These are phyloP conservation scores for Campylomormyrus tamandua DNA, from an alignment of 2,113 vertebrate genomes.

Conservation along the genomic window DNA sequence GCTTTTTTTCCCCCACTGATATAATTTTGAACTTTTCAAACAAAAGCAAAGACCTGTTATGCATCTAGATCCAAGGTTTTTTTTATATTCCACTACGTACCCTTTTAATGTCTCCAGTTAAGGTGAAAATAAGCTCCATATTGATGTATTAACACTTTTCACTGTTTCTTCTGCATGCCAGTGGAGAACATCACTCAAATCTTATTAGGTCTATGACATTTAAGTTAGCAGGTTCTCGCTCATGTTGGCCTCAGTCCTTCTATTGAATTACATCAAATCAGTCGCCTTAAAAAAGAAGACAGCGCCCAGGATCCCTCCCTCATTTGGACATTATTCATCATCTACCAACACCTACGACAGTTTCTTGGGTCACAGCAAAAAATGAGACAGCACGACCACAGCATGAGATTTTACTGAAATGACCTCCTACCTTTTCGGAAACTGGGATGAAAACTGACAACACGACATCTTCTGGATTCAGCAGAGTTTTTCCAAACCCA, in stretches of 20 bases:
- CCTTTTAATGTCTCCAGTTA: not conserved
- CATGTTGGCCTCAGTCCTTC: not conserved
- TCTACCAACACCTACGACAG: not conserved
- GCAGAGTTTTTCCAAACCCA: conserved; percentile 55
- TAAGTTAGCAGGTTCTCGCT: not conserved
- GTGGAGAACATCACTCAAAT: not conserved
- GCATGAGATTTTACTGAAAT: not conserved
- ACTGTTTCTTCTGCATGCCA: not conserved
- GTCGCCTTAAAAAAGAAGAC: not conserved
- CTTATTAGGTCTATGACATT: not conserved
- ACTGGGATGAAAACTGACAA: conserved; percentile 72
- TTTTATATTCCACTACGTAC: not conserved
- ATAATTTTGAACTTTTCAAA: not conserved
- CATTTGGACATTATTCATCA: not conserved
- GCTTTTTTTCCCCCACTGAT: not conserved
- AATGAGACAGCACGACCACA: not conserved
- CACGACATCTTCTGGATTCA: conserved; percentile 70
- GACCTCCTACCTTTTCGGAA: conserved; percentile 61
- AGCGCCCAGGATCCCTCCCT: not conserved
- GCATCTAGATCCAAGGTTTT: not conserved
- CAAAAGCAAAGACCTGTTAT: not conserved
- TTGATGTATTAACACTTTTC: not conserved
- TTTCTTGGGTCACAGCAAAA: not conserved
- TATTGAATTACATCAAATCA: not conserved
- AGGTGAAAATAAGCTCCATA: not conserved